Percentiles rank a stretch among this genome's conserved stretches.
phyloP scores from a whole-genome alignment of 2,797 vertebrate genomes.

The Ammospiza maritima region DNA sequence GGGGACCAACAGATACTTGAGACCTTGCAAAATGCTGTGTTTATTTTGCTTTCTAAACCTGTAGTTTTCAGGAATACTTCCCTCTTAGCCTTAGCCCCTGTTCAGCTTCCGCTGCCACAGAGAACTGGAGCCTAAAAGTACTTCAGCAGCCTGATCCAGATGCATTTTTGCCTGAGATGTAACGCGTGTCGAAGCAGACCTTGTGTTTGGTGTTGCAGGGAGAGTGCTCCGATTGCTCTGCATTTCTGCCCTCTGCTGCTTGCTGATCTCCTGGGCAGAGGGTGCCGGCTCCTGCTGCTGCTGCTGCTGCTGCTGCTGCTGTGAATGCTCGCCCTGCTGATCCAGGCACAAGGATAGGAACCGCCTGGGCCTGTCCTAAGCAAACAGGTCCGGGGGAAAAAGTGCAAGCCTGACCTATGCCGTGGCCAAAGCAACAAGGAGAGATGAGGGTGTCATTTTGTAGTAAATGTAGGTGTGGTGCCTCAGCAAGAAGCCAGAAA shows the following conservation, averaged over 20 bases:
- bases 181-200: not conserved
- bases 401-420: constrained; percentile 15
- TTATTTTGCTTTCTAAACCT: not conserved
- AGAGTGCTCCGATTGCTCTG: constrained; percentile 73
- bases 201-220: constrained; percentile 39
- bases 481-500: constrained; percentile 38
- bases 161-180: not conserved
- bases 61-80: not conserved
- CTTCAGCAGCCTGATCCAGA: not conserved
- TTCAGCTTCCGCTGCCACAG: not conserved
- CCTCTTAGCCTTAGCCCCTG: not conserved
- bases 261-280: constrained; percentile 73
- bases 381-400: constrained; percentile 8
- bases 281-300: fast-evolving
- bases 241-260: constrained; percentile 72
- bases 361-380: constrained; percentile 50
- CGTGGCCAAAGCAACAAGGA: constrained; percentile 69
- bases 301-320: constrained; percentile 4
- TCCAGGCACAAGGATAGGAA: constrained; percentile 63
- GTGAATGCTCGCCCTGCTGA: not conserved
- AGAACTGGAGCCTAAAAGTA: not conserved
- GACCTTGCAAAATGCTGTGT: not conserved
- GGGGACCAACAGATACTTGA: not conserved
- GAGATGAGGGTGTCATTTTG: constrained; percentile 37
- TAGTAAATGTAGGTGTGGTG: constrained; percentile 17